phyloP scores from a whole-genome alignment of 53 echinoderm and acorn worm species.

The Hippasteria phrygiana region DNA sequence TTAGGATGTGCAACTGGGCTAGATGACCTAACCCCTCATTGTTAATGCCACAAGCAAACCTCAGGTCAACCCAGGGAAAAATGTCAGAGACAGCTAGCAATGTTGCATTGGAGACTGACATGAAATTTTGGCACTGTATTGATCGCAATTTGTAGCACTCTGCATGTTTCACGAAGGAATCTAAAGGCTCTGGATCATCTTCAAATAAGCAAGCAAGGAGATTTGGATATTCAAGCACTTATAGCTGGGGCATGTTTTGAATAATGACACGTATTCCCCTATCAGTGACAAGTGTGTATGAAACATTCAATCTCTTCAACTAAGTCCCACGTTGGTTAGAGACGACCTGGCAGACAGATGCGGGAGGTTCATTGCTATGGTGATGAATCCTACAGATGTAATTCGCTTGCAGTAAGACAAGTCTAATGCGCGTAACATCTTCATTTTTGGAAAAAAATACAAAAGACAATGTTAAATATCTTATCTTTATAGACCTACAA shows the following conservation, averaged over 20 bases:
- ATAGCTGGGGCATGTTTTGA: constrained; percentile 59
- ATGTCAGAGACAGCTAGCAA: constrained; percentile 59
- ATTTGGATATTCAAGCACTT: constrained; percentile 63
- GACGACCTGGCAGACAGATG: constrained; percentile 54
- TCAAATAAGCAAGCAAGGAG: constrained; percentile 62
- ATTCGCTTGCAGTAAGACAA: constrained; percentile 53
- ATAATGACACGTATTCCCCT: constrained; percentile 66
- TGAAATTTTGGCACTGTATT: constrained; percentile 68
- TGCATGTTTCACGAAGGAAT: constrained; percentile 5
- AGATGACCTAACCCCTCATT: constrained; percentile 60
- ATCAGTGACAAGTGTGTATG: constrained; percentile 68
- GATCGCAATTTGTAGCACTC: constrained; percentile 45
- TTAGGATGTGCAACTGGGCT: constrained; percentile 39
- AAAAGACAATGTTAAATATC: neutral
- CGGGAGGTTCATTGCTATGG: constrained; percentile 36
- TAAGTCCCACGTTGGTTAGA: constrained; percentile 14
- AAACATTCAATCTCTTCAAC: constrained; percentile 62
- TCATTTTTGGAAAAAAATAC: neutral
- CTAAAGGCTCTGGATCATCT: constrained; percentile 6
- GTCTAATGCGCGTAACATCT: constrained; percentile 36
- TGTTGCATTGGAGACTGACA: constrained; percentile 46
- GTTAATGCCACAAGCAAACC: constrained; percentile 68
- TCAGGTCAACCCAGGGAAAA: constrained; percentile 71
- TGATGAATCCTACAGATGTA: constrained; percentile 34
- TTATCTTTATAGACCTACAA: neutral